These are phyloP conservation scores for Homarus americanus DNA, from an alignment of 1,140 invertebrate genomes.

Conservation along the genomic window DNA sequence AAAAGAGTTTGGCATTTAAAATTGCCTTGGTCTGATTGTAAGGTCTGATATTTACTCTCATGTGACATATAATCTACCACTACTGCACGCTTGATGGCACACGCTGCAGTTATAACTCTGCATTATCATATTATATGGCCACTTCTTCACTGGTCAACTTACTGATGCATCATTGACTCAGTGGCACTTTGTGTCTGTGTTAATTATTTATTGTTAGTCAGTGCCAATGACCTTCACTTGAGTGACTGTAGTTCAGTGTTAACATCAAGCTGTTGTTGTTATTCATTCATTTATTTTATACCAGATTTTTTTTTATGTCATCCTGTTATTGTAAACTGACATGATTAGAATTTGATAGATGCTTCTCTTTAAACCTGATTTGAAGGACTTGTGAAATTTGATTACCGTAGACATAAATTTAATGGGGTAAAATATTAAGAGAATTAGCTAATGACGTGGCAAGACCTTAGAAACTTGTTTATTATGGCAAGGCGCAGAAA, in stretches of 20 bases:
- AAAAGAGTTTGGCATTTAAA: background rate
- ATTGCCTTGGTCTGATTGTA: background rate
- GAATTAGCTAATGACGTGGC: background rate
- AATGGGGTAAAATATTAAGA: background rate
- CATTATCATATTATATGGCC: background rate
- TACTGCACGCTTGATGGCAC: background rate
- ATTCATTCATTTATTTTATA: background rate
- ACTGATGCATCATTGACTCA: background rate
- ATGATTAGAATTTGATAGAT: background rate
- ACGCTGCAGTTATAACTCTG: background rate
- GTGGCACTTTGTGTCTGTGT: background rate
- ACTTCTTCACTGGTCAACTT: background rate
- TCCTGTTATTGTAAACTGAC: background rate
- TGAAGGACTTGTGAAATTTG: too few relatives aligned
- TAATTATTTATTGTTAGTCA: background rate
- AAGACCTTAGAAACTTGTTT: background rate
- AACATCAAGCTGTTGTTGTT: background rate
- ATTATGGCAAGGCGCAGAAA: background rate
- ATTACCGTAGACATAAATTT: too few relatives aligned
- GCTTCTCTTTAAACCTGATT: background rate
- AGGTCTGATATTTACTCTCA: background rate
- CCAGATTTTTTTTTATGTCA: background rate
- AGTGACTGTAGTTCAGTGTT: background rate
- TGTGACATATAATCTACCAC: background rate
- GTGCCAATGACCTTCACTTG: background rate